These are phyloP conservation scores for Dascyllus trimaculatus DNA, from an alignment of 2,113 vertebrate species.

Conservation along the genomic window DNA sequence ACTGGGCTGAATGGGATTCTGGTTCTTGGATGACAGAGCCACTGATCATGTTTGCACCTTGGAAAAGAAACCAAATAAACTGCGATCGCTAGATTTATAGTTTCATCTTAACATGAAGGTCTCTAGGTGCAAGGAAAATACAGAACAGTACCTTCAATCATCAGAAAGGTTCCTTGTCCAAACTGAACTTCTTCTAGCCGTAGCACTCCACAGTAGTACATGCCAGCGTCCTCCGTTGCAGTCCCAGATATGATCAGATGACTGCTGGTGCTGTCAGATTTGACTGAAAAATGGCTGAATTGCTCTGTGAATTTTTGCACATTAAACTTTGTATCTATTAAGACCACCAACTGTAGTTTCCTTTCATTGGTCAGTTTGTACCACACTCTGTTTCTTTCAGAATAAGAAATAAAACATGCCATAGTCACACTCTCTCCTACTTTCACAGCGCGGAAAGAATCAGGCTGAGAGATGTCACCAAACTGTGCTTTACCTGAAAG, in stretches of 20 bases:
- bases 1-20: slow-evolving; percentile 12
- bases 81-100: too few species aligned
- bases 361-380: slow-evolving; percentile 5
- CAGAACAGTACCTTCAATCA: slow-evolving; percentile 1
- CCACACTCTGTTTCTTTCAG: not conserved
- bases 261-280: not conserved
- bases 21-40: slow-evolving; percentile 26
- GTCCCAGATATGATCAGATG: slow-evolving; percentile 26
- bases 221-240: slow-evolving; percentile 25
- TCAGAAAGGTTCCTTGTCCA: slow-evolving; percentile 11
- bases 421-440: not conserved
- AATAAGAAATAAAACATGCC: not conserved
- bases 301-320: not conserved
- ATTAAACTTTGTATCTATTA: not conserved
- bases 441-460: slow-evolving; percentile 3
- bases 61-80: not conserved
- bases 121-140: too few species aligned
- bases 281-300: not conserved
- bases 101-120: too few species aligned
- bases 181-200: slow-evolving; percentile 1
- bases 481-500: slow-evolving; percentile 13
- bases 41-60: slow-evolving; percentile 16
- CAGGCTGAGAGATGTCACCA: not conserved
- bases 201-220: slow-evolving; percentile 49
- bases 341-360: not conserved